Base-by-base conservation (phyloP, 2,113 vertebrate genomes). In the Strigops habroptila region DNA sequence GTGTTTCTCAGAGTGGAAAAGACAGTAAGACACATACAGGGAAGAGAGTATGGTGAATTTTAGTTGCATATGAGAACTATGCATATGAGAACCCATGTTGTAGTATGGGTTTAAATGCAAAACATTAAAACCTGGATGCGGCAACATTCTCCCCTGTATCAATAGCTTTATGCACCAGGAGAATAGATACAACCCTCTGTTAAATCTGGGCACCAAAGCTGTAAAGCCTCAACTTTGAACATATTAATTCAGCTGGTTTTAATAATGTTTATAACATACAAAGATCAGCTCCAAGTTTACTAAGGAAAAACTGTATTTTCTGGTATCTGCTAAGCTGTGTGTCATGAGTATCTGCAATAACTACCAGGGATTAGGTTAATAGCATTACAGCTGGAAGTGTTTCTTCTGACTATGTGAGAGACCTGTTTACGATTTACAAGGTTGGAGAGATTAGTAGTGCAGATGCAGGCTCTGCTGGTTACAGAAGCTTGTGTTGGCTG, bases 381-480 rank as follows among this genome's bases (percentile, higher is more conserved):
- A 97, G 82, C 94, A 64, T 97, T 98, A 90, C 79, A 91, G 46
- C 90, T 97, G 64, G 52, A 78, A 73, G 85, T 93, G 88, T 88
- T 91, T 64, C 92, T 95, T 70, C 59, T 21, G 89, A 59, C 91
- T 97, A 96, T 96, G 96, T 74, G 82, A 95, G 96, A 93, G 89
- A 77, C 65, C 83, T 95, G 95, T 92, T 93, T 94, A 83, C 53
- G 82, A 96, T 96, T 95, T 90, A n/a, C 86, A 90, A 93, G 87
- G 96, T 83, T 77, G 95, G 82, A 97, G 94, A 97, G 91, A 97
- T 97, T 95, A 98, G 96, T 52, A 91, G 69, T 68, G 91, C 77
- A 93, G 76, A 97, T 96, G 94, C 71, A 95, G 37, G 78, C 59
- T 90, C 86, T 15, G 18, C 91, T 96, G 91, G 51, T 67, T 84